phyloP scores from a whole-genome alignment of 2,888 invertebrate genomes.

The Entomobrya multifasciata region DNA sequence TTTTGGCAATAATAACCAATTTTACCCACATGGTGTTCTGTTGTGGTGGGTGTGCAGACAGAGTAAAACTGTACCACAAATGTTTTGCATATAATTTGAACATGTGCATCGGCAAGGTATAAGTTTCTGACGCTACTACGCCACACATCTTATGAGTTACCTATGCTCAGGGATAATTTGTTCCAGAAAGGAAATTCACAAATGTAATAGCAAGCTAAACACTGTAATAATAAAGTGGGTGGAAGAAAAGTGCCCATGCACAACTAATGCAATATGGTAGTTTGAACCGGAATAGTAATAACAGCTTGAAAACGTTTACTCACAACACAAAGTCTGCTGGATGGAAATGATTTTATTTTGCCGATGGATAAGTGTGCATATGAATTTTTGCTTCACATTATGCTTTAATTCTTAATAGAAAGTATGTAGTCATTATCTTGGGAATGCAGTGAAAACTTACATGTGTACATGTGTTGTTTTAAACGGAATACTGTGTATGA shows the following conservation, averaged over 20 bases:
- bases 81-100: neutral
- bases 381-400: slow-evolving; percentile 60
- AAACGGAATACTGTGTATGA: too few species aligned
- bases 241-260: slow-evolving; percentile 37
- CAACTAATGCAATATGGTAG: neutral
- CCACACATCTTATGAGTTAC: slow-evolving; percentile 30
- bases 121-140: neutral
- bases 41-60: slow-evolving; percentile 10
- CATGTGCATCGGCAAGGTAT: slow-evolving; percentile 9
- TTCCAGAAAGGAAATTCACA: slow-evolving; percentile 54
- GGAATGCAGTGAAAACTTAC: slow-evolving; percentile 19
- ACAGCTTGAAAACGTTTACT: neutral
- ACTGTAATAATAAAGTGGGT: slow-evolving; percentile 49
- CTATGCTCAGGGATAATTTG: slow-evolving; percentile 59
- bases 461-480: too few species aligned
- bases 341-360: neutral
- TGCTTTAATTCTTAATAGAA: slow-evolving; percentile 51
- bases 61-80: neutral
- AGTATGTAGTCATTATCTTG: slow-evolving; percentile 51
- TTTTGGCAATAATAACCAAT: slow-evolving; percentile 49
- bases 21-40: slow-evolving; percentile 43
- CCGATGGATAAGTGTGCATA: too few species aligned
- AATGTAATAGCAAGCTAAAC: slow-evolving; percentile 49
- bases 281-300: slow-evolving; percentile 21
- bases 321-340: too few species aligned